A percentile compares a stretch with the other conserved stretches of the same genome.
These are phyloP conservation scores for Micropoecilia bifurca DNA, from an alignment of 2,797 vertebrate genomes.

Conservation along the genomic window DNA sequence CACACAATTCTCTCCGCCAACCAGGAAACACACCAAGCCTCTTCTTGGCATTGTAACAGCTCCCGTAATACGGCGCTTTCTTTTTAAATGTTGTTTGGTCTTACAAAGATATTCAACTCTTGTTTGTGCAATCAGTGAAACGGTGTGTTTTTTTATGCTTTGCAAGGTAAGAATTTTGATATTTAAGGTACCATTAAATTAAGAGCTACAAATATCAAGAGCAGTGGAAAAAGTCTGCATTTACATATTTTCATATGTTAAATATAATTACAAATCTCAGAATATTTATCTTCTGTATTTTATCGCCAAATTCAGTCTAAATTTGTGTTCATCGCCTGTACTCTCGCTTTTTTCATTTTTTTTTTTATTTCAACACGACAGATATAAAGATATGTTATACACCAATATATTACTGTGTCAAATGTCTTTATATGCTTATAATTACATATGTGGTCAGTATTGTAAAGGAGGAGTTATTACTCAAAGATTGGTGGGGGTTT, in stretches of 20 bases:
- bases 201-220: neutral
- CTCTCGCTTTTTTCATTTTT: conserved; percentile 22
- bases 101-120: neutral
- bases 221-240: neutral
- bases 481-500: conserved; percentile 50
- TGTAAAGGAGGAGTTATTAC: conserved; percentile 49
- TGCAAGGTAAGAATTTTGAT: neutral
- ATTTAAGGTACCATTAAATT: neutral
- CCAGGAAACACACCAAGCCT: neutral
- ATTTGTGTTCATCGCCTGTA: conserved; percentile 15
- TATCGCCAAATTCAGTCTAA: conserved; percentile 5
- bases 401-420: conserved; percentile 61
- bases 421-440: conserved; percentile 60
- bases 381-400: conserved; percentile 30
- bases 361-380: conserved; percentile 43
- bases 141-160: neutral
- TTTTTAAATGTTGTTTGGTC: neutral
- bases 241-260: neutral
- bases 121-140: neutral
- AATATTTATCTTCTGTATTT: conserved; percentile 16
- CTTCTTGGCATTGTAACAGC: neutral
- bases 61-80: neutral
- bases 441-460: conserved; percentile 70
- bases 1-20: neutral
- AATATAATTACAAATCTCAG: conserved; percentile 8